Evolutionary conservation across 2,888 invertebrate genomes (phyloP).

Genomic region (Torymus aiolomorphi): DNA sequence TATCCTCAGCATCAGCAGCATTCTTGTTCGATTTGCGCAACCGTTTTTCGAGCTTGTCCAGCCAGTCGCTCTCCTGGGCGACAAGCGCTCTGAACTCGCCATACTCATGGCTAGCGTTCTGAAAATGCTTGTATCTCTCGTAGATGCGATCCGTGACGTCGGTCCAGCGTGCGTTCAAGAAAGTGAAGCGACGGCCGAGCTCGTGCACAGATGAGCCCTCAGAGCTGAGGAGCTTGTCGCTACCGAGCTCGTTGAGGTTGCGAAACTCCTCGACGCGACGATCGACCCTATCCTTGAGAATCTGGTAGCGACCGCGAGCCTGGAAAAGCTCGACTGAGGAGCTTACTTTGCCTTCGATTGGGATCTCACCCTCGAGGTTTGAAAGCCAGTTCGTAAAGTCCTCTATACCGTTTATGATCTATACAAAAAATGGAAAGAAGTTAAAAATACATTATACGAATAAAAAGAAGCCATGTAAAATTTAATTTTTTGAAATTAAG

Average conservation of each 20-base stretch:
- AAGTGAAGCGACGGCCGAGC: conserved; percentile 82
- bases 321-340: conserved; percentile 85
- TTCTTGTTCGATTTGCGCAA: conserved; percentile 82
- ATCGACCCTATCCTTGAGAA: conserved; percentile 85
- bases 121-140: conserved; percentile 81
- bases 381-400: conserved; percentile 81
- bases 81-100: conserved; percentile 88
- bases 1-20: conserved; percentile 93
- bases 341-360: conserved; percentile 78
- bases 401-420: conserved; percentile 77
- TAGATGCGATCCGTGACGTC: conserved; percentile 83
- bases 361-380: conserved; percentile 80
- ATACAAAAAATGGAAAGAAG: conserved; percentile 64
- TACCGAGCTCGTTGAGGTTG: conserved; percentile 83
- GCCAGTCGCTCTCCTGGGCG: conserved; percentile 87
- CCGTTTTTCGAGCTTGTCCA: conserved; percentile 87
- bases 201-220: conserved; percentile 79
- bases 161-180: conserved; percentile 84
- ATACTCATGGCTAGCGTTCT: conserved; percentile 86
- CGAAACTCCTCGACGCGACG: conserved; percentile 82
- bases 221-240: conserved; percentile 81
- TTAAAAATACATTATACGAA: conserved; percentile 41
- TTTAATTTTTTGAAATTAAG: neutral
- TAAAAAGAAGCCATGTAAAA: conserved; percentile 47
- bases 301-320: conserved; percentile 83